Percentiles rank a stretch among this genome's conserved stretches.
These are phyloP conservation scores for Ifrita kowaldi DNA, from an alignment of 2,113 vertebrate genomes.

Conservation along the genomic window DNA sequence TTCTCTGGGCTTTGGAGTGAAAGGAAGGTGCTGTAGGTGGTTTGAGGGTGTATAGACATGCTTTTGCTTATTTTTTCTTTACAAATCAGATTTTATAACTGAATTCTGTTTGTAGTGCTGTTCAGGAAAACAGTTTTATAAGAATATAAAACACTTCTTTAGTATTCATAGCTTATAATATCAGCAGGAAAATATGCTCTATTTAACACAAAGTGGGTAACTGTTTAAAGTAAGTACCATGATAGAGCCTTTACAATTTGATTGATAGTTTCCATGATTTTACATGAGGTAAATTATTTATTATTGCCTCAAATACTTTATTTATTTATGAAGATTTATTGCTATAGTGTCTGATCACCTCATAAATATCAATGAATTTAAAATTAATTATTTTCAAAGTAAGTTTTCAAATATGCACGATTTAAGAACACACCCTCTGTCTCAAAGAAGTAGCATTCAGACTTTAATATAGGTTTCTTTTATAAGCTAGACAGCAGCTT, in stretches of 20 bases:
- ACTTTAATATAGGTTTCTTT: constrained; percentile 1
- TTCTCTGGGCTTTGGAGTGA: not conserved
- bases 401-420: not conserved
- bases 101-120: not conserved
- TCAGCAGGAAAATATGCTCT: not conserved
- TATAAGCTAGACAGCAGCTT: constrained; percentile 19
- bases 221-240: not conserved
- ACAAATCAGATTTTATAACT: not conserved
- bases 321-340: not conserved
- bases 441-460: not conserved
- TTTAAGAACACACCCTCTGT: not conserved
- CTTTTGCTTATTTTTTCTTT: not conserved
- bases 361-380: not conserved
- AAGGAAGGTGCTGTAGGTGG: not conserved
- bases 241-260: not conserved
- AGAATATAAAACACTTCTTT: not conserved
- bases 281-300: not conserved
- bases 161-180: not conserved
- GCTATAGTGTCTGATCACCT: not conserved
- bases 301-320: not conserved
- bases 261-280: not conserved
- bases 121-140: not conserved
- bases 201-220: not conserved
- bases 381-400: not conserved
- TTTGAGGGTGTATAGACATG: not conserved